Evolutionary conservation across 2,888 invertebrate species (phyloP).

Genomic region (Leptura quadrifasciata): DNA sequence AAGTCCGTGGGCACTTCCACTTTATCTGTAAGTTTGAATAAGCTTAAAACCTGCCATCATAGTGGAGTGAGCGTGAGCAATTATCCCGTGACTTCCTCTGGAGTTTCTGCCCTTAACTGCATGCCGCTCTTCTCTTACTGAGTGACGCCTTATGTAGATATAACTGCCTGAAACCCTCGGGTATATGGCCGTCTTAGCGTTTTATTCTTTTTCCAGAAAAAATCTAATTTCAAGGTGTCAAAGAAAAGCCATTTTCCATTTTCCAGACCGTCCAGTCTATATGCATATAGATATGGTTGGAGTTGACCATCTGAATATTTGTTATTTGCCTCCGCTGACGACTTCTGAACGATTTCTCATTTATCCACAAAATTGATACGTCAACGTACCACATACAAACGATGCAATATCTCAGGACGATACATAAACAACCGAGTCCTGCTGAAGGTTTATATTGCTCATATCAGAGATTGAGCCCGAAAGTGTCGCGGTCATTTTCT

Average conservation of each 20-base stretch:
- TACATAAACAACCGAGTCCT: constrained; percentile 35
- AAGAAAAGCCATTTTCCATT: constrained; percentile 75
- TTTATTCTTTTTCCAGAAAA: constrained; percentile 71
- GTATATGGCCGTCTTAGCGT: constrained; percentile 54
- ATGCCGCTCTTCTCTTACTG: constrained; percentile 63
- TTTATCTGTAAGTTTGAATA: constrained; percentile 42
- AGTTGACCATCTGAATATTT: constrained; percentile 71
- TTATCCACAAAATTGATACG: constrained; percentile 52
- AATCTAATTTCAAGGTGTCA: constrained; percentile 75
- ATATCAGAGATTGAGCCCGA: constrained; percentile 27
- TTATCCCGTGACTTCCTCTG: constrained; percentile 10
- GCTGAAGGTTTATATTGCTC: constrained; percentile 26
- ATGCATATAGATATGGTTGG: constrained; percentile 70
- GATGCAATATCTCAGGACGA: constrained; percentile 39
- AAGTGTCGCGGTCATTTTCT: constrained; percentile 20
- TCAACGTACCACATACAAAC: constrained; percentile 45
- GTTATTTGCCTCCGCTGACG: constrained; percentile 49
- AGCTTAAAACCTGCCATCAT: constrained; percentile 36
- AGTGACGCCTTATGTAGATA: constrained; percentile 63
- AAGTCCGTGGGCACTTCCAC: constrained; percentile 46
- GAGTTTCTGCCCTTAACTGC: not conserved
- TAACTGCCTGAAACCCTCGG: constrained; percentile 54
- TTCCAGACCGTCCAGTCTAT: constrained; percentile 71
- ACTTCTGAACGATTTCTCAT: constrained; percentile 46
- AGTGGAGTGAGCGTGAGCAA: constrained; percentile 11